phyloP scores from a whole-genome alignment of 2,888 invertebrate genomes.

The Neelides folsomi region DNA sequence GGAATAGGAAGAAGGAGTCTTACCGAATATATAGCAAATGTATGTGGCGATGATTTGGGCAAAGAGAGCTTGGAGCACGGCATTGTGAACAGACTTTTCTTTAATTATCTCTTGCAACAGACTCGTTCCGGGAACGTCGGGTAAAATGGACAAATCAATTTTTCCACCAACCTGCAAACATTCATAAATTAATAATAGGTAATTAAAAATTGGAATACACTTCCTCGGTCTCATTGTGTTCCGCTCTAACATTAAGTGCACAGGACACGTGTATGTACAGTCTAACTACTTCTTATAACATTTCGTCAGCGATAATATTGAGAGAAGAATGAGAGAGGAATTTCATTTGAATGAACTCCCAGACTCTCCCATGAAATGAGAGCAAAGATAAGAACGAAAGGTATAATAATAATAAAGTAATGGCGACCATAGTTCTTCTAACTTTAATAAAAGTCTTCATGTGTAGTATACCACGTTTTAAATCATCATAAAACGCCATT shows the following conservation, averaged over 20 bases:
- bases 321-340: too few relatives aligned
- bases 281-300: neutral
- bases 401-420: too few relatives aligned
- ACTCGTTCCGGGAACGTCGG: slow-evolving; percentile 62
- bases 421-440: too few relatives aligned
- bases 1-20: slow-evolving; percentile 5
- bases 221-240: slow-evolving; percentile 5
- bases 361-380: too few relatives aligned
- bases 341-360: too few relatives aligned
- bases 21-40: slow-evolving; percentile 73
- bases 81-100: slow-evolving; percentile 21
- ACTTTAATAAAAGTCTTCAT: too few relatives aligned
- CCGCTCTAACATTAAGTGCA: slow-evolving; percentile 6
- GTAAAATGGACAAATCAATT: slow-evolving; percentile 39
- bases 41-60: slow-evolving; percentile 73
- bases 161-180: slow-evolving; percentile 9
- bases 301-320: too few relatives aligned
- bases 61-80: slow-evolving; percentile 36
- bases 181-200: too few relatives aligned
- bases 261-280: neutral
- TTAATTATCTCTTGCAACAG: slow-evolving; percentile 27
- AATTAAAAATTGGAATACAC: too few relatives aligned
- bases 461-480: too few relatives aligned
- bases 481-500: too few relatives aligned
- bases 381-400: too few relatives aligned